Evolutionary conservation across 2,888 invertebrate genomes (phyloP).

Genomic region (Noctua fimbriata): DNA sequence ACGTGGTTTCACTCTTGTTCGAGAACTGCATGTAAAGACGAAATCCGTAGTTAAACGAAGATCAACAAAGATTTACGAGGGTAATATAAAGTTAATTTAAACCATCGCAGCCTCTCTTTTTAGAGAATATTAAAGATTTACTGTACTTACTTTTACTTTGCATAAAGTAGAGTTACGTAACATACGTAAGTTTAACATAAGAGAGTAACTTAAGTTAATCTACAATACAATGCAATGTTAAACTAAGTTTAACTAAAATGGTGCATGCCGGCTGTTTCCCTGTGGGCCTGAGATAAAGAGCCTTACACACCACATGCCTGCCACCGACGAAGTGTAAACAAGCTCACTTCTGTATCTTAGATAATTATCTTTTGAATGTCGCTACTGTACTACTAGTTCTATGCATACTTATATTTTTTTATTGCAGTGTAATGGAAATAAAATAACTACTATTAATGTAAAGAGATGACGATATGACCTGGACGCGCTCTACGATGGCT

Average conservation of each 20-base stretch:
- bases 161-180: neutral
- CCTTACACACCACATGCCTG: slow-evolving; percentile 73
- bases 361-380: slow-evolving; percentile 67
- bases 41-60: neutral
- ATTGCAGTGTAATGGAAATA: slow-evolving; percentile 53
- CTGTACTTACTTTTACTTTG: neutral
- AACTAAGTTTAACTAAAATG: slow-evolving; percentile 57
- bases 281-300: slow-evolving; percentile 71
- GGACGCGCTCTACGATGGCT: neutral
- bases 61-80: neutral
- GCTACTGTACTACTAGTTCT: slow-evolving; percentile 52
- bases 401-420: slow-evolving; percentile 40
- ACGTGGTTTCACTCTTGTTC: neutral
- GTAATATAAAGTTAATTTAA: neutral
- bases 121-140: too few relatives aligned
- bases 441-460: slow-evolving; percentile 35
- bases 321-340: slow-evolving; percentile 70
- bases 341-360: slow-evolving; percentile 60
- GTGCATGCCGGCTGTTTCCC: slow-evolving; percentile 47
- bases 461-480: neutral
- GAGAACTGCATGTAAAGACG: neutral
- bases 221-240: slow-evolving; percentile 28
- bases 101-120: neutral
- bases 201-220: neutral
- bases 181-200: neutral